Evolutionary conservation across 2,113 vertebrate species (phyloP), one percentile per base, ranked within the genome.

Genomic region (Cottus gobio): DNA sequence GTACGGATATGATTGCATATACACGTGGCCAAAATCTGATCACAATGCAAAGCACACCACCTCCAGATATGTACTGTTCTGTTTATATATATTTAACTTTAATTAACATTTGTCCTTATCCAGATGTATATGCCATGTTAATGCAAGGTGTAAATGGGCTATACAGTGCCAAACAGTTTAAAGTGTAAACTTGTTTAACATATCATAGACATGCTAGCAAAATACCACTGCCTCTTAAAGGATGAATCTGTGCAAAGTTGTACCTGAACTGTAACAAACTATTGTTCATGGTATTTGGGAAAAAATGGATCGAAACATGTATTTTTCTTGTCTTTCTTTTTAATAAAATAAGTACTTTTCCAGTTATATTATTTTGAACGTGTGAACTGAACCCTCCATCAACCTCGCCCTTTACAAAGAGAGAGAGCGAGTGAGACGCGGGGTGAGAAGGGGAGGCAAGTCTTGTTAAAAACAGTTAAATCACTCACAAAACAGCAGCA

Each of bases 401-500:
- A 71, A 39, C 37, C 69, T 65, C 56, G 58, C 31, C 70, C 64
- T 48, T 67, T 79, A 24, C 60, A 64, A 79, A 76, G 66, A 75
- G 16, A 73, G 20, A 75, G 34, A 79, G 39, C 2, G 1, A 70
- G 70, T 36, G 28, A 68, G 75, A 63, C 44, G 68, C 57, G 70
- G 65, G 71, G 37, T 64, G 62, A 73, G 6, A 48, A 50, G 39
- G 67, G 26, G 69, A 36, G 57, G 71, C 61, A 15, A 54, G 79
- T 64, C 76, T 85, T 80, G 72, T 87, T 79, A 90, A 82, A 77
- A 79, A 31, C 30, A 77, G 39, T 80, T 74, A 91, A 90, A 89
- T 91, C 88, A 86, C 88, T 90, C 74, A 85, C 58, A 82, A 86
- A 82, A 87, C 90, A 91, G 89, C 85, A 84, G 71, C 82, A 83